Base-by-base conservation (phyloP, 2,113 vertebrate species). In the Bufo gargarizans region DNA sequence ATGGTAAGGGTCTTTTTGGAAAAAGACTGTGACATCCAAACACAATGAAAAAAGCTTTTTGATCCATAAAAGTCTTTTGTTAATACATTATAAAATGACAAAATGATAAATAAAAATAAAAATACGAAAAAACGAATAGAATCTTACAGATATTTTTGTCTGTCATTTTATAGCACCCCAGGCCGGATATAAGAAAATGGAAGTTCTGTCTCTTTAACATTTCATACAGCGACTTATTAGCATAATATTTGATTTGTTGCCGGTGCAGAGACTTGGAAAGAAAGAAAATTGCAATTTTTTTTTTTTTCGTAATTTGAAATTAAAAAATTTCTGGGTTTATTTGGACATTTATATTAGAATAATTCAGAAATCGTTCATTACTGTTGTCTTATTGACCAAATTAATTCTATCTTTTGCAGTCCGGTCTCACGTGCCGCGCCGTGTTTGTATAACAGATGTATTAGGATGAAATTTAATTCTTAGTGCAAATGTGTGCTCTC, bases 381-480 rank as follows among this genome's bases (percentile, higher is more conserved):
- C 84, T 91, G 84, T 88, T 91, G 91, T 90, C 87, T 86, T 92
- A 92, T 89, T 82, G 90, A 86, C 92, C 89, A 91, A 91, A 93
- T 93, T 85, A 92, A 90, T 92, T 92, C 90, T 91, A 92, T 90
- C 86, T 92, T 91, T 93, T 33, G 63, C 82, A 74, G 90, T 90
- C 91, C 90, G 91, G 91, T 90, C 91, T 89, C 91, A 91, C 53
- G 86, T 84, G 89, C 6, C 49, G 88, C 92, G 90, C 88, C 92
- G 85, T 92, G 90, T 91, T 93, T 91, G 82, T 90, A 88, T 89
- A 93, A 78, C 90, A 90, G 91, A 93, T 91, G 92, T 58, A 93
- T 91, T 91, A 92, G 91, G 90, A 90, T 90, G 86, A 89, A 91
- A 87, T 89, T 92, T 92, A 92, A 93, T 93, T 93, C 90, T 89